Base-by-base conservation (phyloP, 2,888 invertebrate species). In the Argyresthia goedartella region DNA sequence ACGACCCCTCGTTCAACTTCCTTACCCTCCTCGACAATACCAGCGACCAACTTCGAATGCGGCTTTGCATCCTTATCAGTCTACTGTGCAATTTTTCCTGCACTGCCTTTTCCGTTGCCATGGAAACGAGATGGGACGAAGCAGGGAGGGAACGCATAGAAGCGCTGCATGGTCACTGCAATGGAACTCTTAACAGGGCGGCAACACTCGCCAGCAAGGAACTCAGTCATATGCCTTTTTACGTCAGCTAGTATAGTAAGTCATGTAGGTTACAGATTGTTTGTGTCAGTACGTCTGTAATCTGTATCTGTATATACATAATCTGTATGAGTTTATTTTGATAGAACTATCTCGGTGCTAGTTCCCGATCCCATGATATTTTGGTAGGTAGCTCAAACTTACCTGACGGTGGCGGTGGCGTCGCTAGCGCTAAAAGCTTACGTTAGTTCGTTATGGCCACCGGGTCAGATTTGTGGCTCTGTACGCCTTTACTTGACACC, bases 41-140 rank as follows among this genome's bases (percentile, higher is more conserved):
- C 0, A 88, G 88, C 60, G 85, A 89, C 53, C 72, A 88, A 0
- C 61, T 92, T 8, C 82, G 88, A 60, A 89, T 91, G 62, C 88
- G 94, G 63, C 88, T 91, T 9, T 94, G 95, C 64, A 89, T 91
- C 59, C 82, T 95, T n/a, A 81, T 94, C 14, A 88, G 91, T 59
- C 81, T 93, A 33, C 71, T 95, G 52, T 91, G 91, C 33, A 90
- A 91, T 50, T 90, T 90, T 62, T 91, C 91, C 48, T 88, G 90
- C 59, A 89, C 90, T 11, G 89, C 91, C 0, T 82, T 95, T 52
- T 89, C 84, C 1, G 73, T 71, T 1, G 82, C 81, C 0, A 84
- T 87, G 82, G 79, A 89, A 55, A 73, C 75, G 1, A 87, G 89
- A 50, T 93, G 92, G 92, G 89, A 81, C 57, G 88, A 87, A 59